phyloP scores from a whole-genome alignment of 1,140 invertebrate species.

The Drosophila punjabiensis region DNA sequence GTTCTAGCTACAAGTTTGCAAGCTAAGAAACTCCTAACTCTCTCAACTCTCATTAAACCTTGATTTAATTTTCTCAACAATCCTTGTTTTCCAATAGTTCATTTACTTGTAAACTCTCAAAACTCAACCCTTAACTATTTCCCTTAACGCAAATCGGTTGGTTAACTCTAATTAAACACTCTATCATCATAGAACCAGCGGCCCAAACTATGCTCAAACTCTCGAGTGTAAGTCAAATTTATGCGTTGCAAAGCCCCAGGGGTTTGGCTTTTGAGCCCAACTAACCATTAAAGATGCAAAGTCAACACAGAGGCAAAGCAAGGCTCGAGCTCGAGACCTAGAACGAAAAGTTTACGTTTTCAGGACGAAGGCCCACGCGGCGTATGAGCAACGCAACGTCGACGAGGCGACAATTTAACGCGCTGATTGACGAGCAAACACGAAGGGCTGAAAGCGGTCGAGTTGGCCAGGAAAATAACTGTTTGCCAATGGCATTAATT shows the following conservation, averaged over 20 bases:
- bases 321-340: constrained; percentile 12
- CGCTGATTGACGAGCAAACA: constrained; percentile 67
- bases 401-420: constrained; percentile 52
- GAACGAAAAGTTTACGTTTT: constrained; percentile 38
- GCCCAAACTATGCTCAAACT: constrained; percentile 7
- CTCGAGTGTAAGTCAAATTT: constrained; percentile 34
- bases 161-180: constrained; percentile 26
- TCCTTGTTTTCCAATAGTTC: not conserved
- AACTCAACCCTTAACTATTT: constrained; percentile 6
- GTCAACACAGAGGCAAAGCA: constrained; percentile 45
- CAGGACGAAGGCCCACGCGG: constrained; percentile 17
- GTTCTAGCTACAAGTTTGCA: not conserved
- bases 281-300: constrained; percentile 69
- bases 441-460: constrained; percentile 12
- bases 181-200: constrained; percentile 6
- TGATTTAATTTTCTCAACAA: not conserved
- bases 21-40: not conserved
- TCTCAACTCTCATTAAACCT: not conserved
- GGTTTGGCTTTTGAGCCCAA: constrained; percentile 21
- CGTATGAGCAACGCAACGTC: constrained; percentile 60
- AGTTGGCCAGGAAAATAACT: constrained; percentile 31
- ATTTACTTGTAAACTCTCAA: not conserved
- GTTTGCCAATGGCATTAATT: constrained; percentile 50
- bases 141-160: constrained; percentile 9
- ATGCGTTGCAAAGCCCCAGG: constrained; percentile 4